phyloP scores from a whole-genome alignment of 2,113 vertebrate species.

The Calidris pygmaea region DNA sequence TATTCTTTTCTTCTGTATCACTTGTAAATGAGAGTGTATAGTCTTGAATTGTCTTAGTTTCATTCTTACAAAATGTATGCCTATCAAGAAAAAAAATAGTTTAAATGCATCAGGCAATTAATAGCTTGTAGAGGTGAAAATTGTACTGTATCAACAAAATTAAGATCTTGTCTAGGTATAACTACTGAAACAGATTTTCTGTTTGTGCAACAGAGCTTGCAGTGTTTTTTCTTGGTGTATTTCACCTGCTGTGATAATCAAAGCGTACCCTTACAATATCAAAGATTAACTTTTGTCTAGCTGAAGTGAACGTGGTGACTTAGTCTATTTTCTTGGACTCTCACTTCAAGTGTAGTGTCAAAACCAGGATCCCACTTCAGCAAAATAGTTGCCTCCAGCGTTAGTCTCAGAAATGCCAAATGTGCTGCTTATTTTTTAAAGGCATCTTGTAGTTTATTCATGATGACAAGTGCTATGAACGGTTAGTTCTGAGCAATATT shows the following conservation, averaged over 20 bases:
- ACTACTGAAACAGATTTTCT: not conserved
- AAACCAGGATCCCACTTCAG: not conserved
- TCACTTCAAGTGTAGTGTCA: not conserved
- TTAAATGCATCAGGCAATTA: not conserved
- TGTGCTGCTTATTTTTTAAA: constrained; percentile 10
- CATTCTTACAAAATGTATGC: not conserved
- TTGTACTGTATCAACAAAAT: not conserved
- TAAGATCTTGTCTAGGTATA: not conserved
- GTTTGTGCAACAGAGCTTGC: not conserved
- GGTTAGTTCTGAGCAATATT: constrained; percentile 16
- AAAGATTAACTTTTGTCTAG: not conserved
- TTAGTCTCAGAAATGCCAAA: constrained; percentile 28
- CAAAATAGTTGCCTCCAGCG: not conserved
- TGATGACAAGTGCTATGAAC: constrained; percentile 24
- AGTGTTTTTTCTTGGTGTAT: not conserved
- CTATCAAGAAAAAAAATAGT: not conserved
- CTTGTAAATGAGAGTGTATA: not conserved
- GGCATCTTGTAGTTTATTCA: not conserved
- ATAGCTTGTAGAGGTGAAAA: not conserved
- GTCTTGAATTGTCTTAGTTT: not conserved
- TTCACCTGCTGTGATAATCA: not conserved
- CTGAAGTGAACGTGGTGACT: not conserved
- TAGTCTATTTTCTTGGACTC: not conserved
- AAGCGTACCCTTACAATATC: not conserved
- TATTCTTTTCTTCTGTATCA: not conserved